Evolutionary conservation across 2,113 vertebrate genomes (phyloP), one percentile per base, ranked within the genome.

Genomic region (Brachyhypopomus occidentalis): DNA sequence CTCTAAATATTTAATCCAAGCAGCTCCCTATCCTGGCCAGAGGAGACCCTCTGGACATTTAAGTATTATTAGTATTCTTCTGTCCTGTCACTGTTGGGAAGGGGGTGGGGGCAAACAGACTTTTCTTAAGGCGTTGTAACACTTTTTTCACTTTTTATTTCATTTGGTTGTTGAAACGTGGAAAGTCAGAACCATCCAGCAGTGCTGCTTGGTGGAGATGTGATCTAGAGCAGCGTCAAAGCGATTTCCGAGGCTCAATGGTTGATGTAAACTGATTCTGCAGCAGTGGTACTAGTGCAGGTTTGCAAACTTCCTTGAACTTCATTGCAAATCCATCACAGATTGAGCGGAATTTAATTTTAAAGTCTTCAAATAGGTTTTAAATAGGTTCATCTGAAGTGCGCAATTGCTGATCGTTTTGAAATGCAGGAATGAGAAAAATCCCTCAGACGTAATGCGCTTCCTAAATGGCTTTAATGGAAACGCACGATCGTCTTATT

Each of bases 1-100:
- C 83, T 84, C 70, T 63, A 27, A 81, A 75, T 85, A 60, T 79
- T 19, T 41, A 67, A 81, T 41, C 74, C 45, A 81, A 84, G 22
- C 66, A 78, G 19, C n/a, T 41, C 58, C 72, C 34, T 56, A 38
- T 66, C 20, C 69, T 81, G 81, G 62, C 74, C 41, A 17, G 48
- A 83, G 22, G 63, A 75, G 72, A 36, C 80, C 75, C 19, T 72
- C 20, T 14, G 62, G 74, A 72, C 83, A 36, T 34, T 83, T 62
- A 83, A 83, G 71, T 9, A 52, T 52, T 81, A 77, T 87, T 79
- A 66, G 81, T 36, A 41, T 60, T 41, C 16, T 12, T 41, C 17
- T 0, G 30, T 27, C 72, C 73, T 9, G 9, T n/a, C n/a, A 22
- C 25, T 30, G 30, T 30, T 30, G 30, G 30, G 30, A 3, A 3